Conservation (phyloP, 2,888 invertebrate species). For the Nemotelus nigrinus region DNA sequence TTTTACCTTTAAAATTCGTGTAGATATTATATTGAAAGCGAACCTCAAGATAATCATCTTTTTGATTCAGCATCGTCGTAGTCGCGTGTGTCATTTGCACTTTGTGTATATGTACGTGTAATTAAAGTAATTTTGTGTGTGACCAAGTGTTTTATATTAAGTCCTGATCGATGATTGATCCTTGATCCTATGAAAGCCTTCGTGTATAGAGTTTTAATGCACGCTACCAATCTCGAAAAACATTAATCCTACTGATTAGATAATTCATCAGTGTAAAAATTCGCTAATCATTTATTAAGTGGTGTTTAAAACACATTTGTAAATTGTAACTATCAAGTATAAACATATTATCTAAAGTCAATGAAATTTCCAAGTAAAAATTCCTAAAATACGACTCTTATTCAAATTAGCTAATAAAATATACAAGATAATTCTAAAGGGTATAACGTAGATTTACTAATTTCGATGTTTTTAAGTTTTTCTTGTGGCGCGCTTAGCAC, state of each 20-base stretch:
- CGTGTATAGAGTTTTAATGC: constrained; percentile 7
- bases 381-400: not conserved
- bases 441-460: not conserved
- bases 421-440: not conserved
- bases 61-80: no score
- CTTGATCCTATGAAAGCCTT: constrained; percentile 7
- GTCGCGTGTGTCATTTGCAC: constrained; percentile 1
- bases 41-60: no score
- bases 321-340: no score
- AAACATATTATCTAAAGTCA: not conserved
- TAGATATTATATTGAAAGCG: no score
- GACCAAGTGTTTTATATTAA: constrained; percentile 13
- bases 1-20: no score
- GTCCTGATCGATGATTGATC: constrained; percentile 10
- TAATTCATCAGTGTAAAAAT: not conserved
- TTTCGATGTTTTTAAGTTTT: constrained; percentile 12
- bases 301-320: no score
- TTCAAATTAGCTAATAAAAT: constrained; percentile 19
- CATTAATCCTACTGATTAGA: no score
- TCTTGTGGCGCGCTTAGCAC: constrained; percentile 29
- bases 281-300: no score
- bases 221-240: not conserved
- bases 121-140: constrained; percentile 2
- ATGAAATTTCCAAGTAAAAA: constrained; percentile 7
- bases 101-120: not conserved